Evolutionary conservation across 2,888 invertebrate species (phyloP), one percentile per base, ranked within the genome.

Genomic region (Pammene aurita): DNA sequence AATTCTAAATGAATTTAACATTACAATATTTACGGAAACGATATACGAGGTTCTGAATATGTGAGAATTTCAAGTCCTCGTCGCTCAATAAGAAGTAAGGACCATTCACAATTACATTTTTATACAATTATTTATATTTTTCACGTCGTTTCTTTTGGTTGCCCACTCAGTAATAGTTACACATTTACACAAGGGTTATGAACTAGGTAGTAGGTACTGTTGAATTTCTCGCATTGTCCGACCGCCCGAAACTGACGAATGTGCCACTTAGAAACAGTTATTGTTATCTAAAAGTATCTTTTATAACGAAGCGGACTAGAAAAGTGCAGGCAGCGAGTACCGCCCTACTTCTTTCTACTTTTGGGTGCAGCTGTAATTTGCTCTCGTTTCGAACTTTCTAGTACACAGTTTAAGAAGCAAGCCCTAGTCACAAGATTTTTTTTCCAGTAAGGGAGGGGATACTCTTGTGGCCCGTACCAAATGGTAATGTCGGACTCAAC

Each of bases 351-450:
- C 58, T 42, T 57, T 62, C 38, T 44, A 42, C 66, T 63, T 68
- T 68, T 68, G 68, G 68, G 57, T 63, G 68, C 68, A 63, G 57
- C 68, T 44, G 68, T 68, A 63, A 63, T 68, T 50, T 68, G 68
- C 42, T 63, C 63, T 68, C 50, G 68, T 58, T 68, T 58, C 62
- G 11, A 63, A 68, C 52, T 68, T 68, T 68, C 57, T 68, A 57
- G 67, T 63, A 50, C 63, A 68, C 63, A 54, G 26, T 44, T 68
- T 68, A 35, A 42, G n/a, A 62, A 63, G 35, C 57, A 63, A 57
- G 68, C 63, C 63, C 63, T 64, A 38, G 68, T 58, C 2, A 26
- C 26, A 26, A n/a, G n/a, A n/a, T n/a, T 26, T 26, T 26, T 26
- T n/a, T n/a, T n/a, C n/a, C n/a, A n/a, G n/a, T n/a, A n/a, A n/a